phyloP scores from a whole-genome alignment of 2,888 invertebrate species.

The Zhengitettix transpicula region DNA sequence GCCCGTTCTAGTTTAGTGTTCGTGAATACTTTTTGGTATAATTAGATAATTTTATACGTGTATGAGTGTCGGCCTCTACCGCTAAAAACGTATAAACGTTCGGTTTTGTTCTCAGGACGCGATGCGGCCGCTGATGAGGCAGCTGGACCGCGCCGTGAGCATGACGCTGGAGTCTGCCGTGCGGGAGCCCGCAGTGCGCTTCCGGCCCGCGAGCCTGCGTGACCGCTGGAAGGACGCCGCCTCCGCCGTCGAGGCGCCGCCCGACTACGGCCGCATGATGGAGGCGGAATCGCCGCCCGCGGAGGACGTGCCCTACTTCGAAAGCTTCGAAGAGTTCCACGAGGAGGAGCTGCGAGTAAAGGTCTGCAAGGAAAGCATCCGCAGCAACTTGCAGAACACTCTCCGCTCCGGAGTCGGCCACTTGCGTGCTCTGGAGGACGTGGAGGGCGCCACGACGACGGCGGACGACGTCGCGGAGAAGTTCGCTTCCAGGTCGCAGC shows the following conservation, averaged over 20 bases:
- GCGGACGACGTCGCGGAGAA: constrained; percentile 35
- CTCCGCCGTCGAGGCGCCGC: constrained; percentile 18
- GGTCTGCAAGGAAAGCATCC: constrained; percentile 42
- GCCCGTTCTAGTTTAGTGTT: too few relatives aligned
- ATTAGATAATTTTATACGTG: too few relatives aligned
- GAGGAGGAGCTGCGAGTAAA: constrained; percentile 23
- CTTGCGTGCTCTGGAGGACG: constrained; percentile 50
- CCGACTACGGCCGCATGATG: constrained; percentile 32
- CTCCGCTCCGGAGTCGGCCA: constrained; percentile 51
- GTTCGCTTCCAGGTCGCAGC: constrained; percentile 39
- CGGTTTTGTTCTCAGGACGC: neutral
- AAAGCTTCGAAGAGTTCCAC: constrained; percentile 46
- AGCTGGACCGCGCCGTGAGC: constrained; percentile 28
- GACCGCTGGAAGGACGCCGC: constrained; percentile 21
- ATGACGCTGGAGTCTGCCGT: constrained; percentile 22
- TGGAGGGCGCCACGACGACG: constrained; percentile 49
- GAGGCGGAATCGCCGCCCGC: constrained; percentile 65
- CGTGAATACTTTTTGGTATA: too few relatives aligned
- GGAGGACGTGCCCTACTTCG: constrained; percentile 65
- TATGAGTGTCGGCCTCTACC: too few relatives aligned
- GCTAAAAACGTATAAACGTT: too few relatives aligned
- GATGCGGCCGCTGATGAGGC: constrained; percentile 15
- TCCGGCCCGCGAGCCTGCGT: constrained; percentile 5
- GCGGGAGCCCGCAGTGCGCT: constrained; percentile 13
- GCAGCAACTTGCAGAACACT: constrained; percentile 56